Evolutionary conservation across 2,113 vertebrate genomes (phyloP), one percentile per base, ranked within the genome.

Genomic region (Chunga burmeisteri): DNA sequence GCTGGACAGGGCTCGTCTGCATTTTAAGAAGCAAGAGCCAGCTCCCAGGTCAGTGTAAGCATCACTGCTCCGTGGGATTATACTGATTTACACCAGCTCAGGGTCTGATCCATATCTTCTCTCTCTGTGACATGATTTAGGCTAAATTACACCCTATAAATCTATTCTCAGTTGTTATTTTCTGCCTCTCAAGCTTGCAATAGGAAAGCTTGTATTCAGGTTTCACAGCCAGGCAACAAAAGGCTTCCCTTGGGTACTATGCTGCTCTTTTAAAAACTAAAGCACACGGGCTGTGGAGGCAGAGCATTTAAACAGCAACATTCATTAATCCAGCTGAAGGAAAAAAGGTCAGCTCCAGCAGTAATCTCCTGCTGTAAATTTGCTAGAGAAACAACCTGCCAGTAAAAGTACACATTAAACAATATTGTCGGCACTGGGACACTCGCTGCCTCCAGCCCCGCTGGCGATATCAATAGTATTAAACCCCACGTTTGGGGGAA

Each of bases 201-300:
- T 49, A 73, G 73, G 53, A 87, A 52, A 90, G 46, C 62, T 46
- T 65, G 49, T 65, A 75, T 93, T 90, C 94, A 86, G 84, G 78
- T 94, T 94, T 96, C 91, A 74, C 34, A 88, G 52, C 10, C 70
- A 40, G 56, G 86, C 79, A 89, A 94, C 90, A 95, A 94, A 93
- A 73, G 72, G 53, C 84, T 90, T 92, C 83, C 86, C 90, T 56
- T 46, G 81, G 67, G 70, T 90, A 65, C 85, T 74, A 34, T 7
- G 63, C 61, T 81, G 11, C 80, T 80, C 87, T 65, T 84, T 86
- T 81, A 88, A 91, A 81, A 88, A 93, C 38, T 55, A 30, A 82
- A 88, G 68, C 65, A 22, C 56, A 40, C 2, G 15, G 79, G 50
- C 75, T 38, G 79, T 3, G 42, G 59, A 81, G 61, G 84, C 86